Base-by-base conservation (phyloP, 2,888 invertebrate species). In the Antheraea yamamai region DNA sequence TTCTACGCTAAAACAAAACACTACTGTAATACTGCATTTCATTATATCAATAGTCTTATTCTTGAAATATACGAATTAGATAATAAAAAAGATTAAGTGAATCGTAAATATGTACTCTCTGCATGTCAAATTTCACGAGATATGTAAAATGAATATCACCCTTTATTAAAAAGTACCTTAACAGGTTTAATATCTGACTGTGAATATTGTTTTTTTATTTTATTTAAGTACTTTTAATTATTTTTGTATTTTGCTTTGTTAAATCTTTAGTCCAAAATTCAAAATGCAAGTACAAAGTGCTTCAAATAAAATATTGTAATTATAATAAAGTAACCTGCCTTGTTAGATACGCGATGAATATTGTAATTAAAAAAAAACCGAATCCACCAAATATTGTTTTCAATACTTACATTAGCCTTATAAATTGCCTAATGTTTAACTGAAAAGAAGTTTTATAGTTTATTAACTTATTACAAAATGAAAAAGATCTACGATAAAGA, bases 391-490 rank as follows among this genome's bases (percentile, higher is more conserved):
- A 94, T 94, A 94, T 94, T 91, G 90, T 94, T 94, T 93, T 72
- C 92, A 90, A 90, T 91, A 92, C 89, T 90, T 92, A 87, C 93
- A 91, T 93, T 94, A 95, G 94, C 94, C 93, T 93, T 94, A 94
- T 90, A 86, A 89, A 91, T 91, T 92, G 93, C 94, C 93, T 94
- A 93, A 93, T 90, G 89, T 92, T 92, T 90, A 91, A 89, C 91
- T 92, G 93, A 93, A 91, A 92, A 89, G 90, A 93, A 93, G 93
- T 94, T 94, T 93, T 94, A 94, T 94, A 94, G 92, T 94, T 94
- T 94, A 95, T 94, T 95, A 95, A 95, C 94, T 95, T 95, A 94
- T 94, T 93, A 94, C 91, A 92, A 93, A 92, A 89, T 91, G 89
- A 91, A 91, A 89, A 92, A 84, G 89, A 92, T 92, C 91, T 92